Evolutionary conservation across 1,140 invertebrate genomes (phyloP), one percentile per base, ranked within the genome.

Genomic region (Goniozus legneri): DNA sequence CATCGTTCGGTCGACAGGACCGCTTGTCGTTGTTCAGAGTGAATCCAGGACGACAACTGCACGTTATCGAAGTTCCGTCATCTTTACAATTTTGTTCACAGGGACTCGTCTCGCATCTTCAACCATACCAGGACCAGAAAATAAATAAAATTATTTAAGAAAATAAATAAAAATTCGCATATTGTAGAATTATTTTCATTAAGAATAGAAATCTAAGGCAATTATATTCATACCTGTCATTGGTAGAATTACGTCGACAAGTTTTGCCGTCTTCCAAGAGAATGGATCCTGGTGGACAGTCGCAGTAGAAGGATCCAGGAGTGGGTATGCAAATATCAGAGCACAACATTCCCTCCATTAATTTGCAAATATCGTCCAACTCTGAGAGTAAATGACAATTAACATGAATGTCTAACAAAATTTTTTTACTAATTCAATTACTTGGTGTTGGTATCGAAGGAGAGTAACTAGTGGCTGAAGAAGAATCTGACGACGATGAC

Each of bases 251-350:
- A 10, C 24, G 68, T 67, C 66, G 71, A 57, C 86, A 89, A 3
- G 84, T 82, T 58, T 81, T 83, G 34, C 80, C 80, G 64, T 89
- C 86, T 18, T 79, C 67, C 54, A 81, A 76, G 3, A 89, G 71
- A 44, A 80, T 79, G 58, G 83, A 91, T 3, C 89, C 89, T 50
- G 82, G 69, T 15, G 81, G 75, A 67, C 90, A 93, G 24, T 80
- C 77, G 65, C 90, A 93, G 43, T 73, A 78, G 65, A 84, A 92
- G 0, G 87, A 88, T 3, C 78, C 80, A 3, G 77, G 79, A 0
- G 79, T 76, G 0, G 85, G 80, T 7, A 87, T 76, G 57, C 88
- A 90, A 54, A 84, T 82, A 51, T 90, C 86, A 0, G 85, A 83
- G 60, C 88, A 90, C 7, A 89, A 64, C 52, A 85, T 79, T 7